These are phyloP conservation scores for Drosophila mauritiana DNA, from an alignment of 1,140 invertebrate species.

Conservation along the genomic window DNA sequence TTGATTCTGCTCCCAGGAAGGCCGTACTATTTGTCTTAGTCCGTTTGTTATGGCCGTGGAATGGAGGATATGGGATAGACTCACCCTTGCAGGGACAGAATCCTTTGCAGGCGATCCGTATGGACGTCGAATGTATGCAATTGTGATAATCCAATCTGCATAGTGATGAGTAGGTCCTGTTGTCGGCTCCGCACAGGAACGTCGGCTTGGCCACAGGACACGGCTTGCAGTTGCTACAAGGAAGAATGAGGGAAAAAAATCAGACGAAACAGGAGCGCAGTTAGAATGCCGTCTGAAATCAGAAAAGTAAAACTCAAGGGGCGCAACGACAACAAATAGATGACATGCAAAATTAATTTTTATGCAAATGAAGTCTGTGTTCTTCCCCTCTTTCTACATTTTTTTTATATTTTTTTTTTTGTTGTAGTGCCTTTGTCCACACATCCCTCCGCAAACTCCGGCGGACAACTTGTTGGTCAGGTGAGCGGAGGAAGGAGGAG, in stretches of 20 bases:
- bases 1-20: conserved; percentile 21
- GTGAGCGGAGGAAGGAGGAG: conserved; percentile 2
- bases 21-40: conserved; percentile 16
- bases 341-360: conserved; percentile 83
- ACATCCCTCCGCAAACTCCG: not conserved
- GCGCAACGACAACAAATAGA: conserved; percentile 69
- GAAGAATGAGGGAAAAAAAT: not conserved
- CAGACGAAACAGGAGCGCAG: conserved; percentile 4
- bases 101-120: conserved; percentile 93
- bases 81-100: conserved; percentile 93
- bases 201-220: conserved; percentile 91
- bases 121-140: conserved; percentile 92
- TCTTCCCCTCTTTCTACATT: not conserved
- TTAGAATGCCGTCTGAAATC: conserved; percentile 45
- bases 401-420: not conserved
- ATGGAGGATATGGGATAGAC: conserved; percentile 31
- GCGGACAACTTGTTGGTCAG: conserved; percentile 13
- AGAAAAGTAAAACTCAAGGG: conserved; percentile 50
- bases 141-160: conserved; percentile 96
- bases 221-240: conserved; percentile 89
- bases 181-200: conserved; percentile 95
- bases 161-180: conserved; percentile 95
- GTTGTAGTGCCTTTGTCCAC: not conserved
- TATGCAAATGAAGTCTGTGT: conserved; percentile 70
- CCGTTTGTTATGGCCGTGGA: conserved; percentile 19